phyloP scores from a whole-genome alignment of 2,797 vertebrate genomes.

The Sebastes hopkinsi region DNA sequence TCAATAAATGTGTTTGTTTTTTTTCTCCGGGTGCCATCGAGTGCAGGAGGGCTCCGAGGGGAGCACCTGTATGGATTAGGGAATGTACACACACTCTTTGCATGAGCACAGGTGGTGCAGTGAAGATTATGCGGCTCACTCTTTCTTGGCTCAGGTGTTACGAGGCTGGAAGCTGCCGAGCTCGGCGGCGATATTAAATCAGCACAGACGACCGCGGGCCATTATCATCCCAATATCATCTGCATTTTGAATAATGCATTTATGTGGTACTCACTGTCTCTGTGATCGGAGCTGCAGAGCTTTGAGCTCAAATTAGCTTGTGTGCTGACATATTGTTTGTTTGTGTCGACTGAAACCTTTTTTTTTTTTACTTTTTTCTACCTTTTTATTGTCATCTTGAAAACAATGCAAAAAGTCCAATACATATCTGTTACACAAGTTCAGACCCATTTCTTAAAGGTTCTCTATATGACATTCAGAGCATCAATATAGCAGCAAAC shows the following conservation, averaged over 20 bases:
- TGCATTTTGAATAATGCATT: slow-evolving; percentile 59
- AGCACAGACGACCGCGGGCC: slow-evolving; percentile 25
- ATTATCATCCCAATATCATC: slow-evolving; percentile 49
- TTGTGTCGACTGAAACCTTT: not conserved
- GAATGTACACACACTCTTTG: slow-evolving; percentile 41
- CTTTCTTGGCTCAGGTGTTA: slow-evolving; percentile 47
- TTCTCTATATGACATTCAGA: too few relatives aligned
- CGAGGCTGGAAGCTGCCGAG: slow-evolving; percentile 17
- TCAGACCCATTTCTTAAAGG: not conserved
- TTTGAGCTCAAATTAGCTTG: not conserved
- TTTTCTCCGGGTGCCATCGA: slow-evolving; percentile 12
- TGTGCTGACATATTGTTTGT: not conserved
- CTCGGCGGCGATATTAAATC: slow-evolving; percentile 54
- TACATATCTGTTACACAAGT: not conserved
- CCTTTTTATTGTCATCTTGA: not conserved
- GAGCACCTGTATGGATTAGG: slow-evolving; percentile 2
- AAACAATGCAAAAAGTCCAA: not conserved
- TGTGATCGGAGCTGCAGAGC: not conserved
- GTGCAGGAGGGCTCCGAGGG: slow-evolving; percentile 8
- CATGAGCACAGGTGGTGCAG: slow-evolving; percentile 51
- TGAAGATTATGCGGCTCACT: slow-evolving; percentile 33
- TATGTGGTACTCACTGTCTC: not conserved
- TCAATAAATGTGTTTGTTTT: slow-evolving; percentile 26
- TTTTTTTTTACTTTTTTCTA: not conserved
- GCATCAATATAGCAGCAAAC: too few relatives aligned